Evolutionary conservation across 2,113 vertebrate species (phyloP).

Genomic region (Silurus meridionalis): DNA sequence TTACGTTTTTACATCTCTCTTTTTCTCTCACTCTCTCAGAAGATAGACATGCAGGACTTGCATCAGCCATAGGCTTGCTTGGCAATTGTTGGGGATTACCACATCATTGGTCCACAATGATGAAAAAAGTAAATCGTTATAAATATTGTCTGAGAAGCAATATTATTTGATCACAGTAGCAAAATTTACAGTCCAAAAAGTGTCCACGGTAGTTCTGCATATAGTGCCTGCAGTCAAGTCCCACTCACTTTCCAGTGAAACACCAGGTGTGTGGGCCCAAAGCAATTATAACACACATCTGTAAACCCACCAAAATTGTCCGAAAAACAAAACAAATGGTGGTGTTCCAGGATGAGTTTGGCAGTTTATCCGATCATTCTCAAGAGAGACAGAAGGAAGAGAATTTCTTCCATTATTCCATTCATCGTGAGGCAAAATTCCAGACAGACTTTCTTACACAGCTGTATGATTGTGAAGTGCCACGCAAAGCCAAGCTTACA

Average conservation of each 20-base stretch:
- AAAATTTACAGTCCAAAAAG: neutral
- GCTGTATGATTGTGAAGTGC: neutral
- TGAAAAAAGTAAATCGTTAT: neutral
- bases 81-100: neutral
- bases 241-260: neutral
- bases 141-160: neutral
- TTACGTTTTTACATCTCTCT: neutral
- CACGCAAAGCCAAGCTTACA: neutral
- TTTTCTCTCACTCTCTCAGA: conserved; percentile 7
- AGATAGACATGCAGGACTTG: neutral
- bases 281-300: neutral
- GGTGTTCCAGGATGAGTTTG: neutral
- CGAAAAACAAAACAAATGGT: neutral
- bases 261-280: neutral
- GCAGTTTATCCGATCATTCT: neutral
- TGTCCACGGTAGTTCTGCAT: neutral
- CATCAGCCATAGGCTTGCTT: neutral
- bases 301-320: neutral
- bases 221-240: neutral
- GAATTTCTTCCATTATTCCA: neutral
- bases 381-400: neutral
- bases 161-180: neutral
- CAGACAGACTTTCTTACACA: neutral
- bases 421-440: neutral
- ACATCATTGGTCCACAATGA: neutral